phyloP scores from a whole-genome alignment of 64 coral and sea anemone genomes.

The Pachyseris speciosa region DNA sequence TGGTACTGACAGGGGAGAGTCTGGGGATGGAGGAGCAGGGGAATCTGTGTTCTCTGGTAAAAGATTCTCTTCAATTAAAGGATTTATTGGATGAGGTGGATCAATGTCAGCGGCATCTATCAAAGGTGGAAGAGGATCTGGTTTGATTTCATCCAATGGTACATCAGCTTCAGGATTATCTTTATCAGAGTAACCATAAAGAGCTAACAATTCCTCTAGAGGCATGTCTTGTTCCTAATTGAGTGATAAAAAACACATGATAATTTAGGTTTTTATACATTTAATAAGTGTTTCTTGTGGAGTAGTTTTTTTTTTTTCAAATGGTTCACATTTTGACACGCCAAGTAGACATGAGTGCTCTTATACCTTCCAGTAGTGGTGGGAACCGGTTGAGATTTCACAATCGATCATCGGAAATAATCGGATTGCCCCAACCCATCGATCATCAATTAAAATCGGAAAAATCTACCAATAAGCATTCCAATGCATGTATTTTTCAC shows the following conservation, averaged over 20 bases:
- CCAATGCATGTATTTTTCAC: too few relatives aligned
- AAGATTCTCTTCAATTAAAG: slow-evolving; percentile 1
- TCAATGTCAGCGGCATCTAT: slow-evolving; percentile 66
- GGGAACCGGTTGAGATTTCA: too few relatives aligned
- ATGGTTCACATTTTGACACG: too few relatives aligned
- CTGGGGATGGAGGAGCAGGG: slow-evolving; percentile 50
- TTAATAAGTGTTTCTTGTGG: too few relatives aligned
- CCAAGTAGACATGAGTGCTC: too few relatives aligned
- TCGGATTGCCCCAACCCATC: too few relatives aligned
- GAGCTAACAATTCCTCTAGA: slow-evolving; percentile 87
- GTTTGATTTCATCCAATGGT: slow-evolving; percentile 90
- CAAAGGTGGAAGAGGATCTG: slow-evolving; percentile 86
- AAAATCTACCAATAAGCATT: too few relatives aligned
- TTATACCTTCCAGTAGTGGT: too few relatives aligned
- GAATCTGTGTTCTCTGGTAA: slow-evolving; percentile 52
- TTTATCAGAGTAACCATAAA: slow-evolving; percentile 82
- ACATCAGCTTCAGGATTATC: slow-evolving; percentile 62
- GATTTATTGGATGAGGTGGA: slow-evolving; percentile 8
- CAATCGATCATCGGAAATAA: too few relatives aligned
- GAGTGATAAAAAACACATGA: background rate
- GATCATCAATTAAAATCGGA: too few relatives aligned
- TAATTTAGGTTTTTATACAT: background rate
- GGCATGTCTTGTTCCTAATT: slow-evolving; percentile 95
- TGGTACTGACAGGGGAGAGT: slow-evolving; percentile 68
- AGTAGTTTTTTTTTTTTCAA: too few relatives aligned